These are phyloP conservation scores for Tipula confusa DNA, from an alignment of 2,888 invertebrate genomes.

Conservation along the genomic window DNA sequence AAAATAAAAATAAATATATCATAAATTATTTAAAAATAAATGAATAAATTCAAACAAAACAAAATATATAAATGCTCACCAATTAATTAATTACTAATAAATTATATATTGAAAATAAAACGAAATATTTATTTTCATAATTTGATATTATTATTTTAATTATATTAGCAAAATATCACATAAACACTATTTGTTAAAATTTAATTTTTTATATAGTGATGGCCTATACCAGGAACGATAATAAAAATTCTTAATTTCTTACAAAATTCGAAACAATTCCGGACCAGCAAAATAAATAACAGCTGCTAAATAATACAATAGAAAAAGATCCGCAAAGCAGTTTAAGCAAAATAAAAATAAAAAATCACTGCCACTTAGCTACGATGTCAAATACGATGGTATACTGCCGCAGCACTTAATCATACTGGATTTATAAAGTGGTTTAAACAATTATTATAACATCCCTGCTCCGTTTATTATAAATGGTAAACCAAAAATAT, in stretches of 20 bases:
- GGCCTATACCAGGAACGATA: not conserved
- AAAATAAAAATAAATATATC: conserved; percentile 17
- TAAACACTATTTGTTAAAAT: not conserved
- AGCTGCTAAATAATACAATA: not conserved
- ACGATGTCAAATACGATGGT: not conserved
- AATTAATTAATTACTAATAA: not conserved
- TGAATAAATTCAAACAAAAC: not conserved
- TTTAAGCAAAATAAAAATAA: not conserved
- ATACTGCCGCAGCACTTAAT: not conserved
- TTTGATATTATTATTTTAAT: not conserved
- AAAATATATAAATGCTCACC: conserved; percentile 16
- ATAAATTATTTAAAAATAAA: conserved; percentile 1
- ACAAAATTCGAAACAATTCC: not conserved
- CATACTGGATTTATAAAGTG: not conserved
- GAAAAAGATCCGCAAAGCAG: not conserved
- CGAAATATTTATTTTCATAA: not conserved
- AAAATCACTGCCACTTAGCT: not conserved
- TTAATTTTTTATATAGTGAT: conserved; percentile 9
- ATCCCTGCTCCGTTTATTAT: not conserved
- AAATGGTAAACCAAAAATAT: not conserved
- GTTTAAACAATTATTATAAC: not conserved
- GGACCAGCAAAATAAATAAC: not conserved
- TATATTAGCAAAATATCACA: not conserved
- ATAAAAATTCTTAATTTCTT: not conserved
- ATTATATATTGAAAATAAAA: not conserved